Conservation (phyloP, 2,797 vertebrate species). For the Gallinago stenura region DNA sequence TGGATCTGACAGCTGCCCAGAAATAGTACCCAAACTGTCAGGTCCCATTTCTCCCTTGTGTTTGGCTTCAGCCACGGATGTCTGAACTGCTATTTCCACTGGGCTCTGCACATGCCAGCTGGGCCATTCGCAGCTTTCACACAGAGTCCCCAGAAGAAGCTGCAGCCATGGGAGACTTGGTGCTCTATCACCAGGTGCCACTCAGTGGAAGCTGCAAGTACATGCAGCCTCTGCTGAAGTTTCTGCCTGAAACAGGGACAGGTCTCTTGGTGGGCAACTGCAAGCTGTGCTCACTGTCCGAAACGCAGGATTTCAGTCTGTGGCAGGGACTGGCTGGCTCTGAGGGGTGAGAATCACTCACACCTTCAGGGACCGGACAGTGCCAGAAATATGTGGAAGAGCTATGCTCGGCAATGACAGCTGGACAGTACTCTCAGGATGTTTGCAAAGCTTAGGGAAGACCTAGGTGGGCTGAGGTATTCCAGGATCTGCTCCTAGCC, state of each 20-base stretch:
- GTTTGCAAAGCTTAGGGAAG: background rate
- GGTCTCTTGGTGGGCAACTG: background rate
- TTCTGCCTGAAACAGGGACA: background rate
- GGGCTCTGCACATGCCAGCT: background rate
- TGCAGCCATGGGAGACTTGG: background rate
- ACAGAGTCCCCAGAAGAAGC: background rate
- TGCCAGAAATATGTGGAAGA: background rate
- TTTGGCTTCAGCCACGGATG: background rate
- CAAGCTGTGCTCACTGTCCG: background rate
- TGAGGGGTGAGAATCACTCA: background rate
- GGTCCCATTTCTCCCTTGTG: background rate
- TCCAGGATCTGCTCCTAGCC: background rate
- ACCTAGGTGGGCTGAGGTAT: background rate
- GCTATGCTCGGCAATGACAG: background rate
- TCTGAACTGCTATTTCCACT: background rate
- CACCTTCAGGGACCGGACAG: background rate
- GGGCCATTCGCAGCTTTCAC: background rate
- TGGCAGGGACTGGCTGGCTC: background rate
- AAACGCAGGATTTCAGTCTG: background rate
- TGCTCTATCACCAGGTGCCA: background rate
- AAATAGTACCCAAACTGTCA: background rate
- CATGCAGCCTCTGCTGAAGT: accelerated
- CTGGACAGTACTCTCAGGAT: background rate
- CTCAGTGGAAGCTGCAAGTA: conserved; percentile 28
- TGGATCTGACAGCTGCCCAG: background rate